These are phyloP conservation scores for Scelioninae gen. 2 DNA, from an alignment of 2,888 invertebrate genomes.

Conservation along the genomic window DNA sequence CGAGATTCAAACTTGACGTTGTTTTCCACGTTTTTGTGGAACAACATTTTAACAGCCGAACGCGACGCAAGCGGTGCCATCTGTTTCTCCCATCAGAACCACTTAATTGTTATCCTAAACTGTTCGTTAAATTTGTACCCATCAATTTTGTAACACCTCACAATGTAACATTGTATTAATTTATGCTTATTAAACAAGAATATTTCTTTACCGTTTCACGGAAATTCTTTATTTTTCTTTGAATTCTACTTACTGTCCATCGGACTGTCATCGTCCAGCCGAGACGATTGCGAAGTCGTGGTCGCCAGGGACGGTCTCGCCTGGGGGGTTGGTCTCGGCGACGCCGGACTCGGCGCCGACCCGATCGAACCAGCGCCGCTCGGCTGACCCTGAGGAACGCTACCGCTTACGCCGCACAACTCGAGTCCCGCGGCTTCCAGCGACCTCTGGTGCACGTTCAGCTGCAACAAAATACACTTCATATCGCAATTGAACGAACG, in stretches of 20 bases:
- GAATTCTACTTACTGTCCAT: constrained; percentile 71
- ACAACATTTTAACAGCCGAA: too few species aligned
- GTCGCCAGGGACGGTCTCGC: constrained; percentile 68
- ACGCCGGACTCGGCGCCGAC: constrained; percentile 74
- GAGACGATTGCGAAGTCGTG: constrained; percentile 72
- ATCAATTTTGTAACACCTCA: too few species aligned
- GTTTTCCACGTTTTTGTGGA: too few species aligned
- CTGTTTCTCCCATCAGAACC: too few species aligned
- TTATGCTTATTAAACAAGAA: too few species aligned
- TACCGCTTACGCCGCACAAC: constrained; percentile 70
- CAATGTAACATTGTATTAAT: too few species aligned
- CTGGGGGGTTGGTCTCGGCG: constrained; percentile 73
- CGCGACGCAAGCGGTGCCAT: too few species aligned
- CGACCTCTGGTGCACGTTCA: constrained; percentile 74
- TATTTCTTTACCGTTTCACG: too few species aligned
- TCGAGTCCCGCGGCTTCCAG: constrained; percentile 73
- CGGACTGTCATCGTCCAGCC: constrained; percentile 74
- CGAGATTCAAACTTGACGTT: too few species aligned
- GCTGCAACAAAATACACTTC: constrained; percentile 64
- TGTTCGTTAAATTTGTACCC: too few species aligned
- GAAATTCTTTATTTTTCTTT: too few species aligned
- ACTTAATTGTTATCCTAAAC: too few species aligned
- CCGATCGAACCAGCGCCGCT: constrained; percentile 74
- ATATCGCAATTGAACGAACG: constrained; percentile 19
- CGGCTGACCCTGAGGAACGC: constrained; percentile 74